phyloP scores from a whole-genome alignment of 2,888 invertebrate species.

The Cheilosia urbana region DNA sequence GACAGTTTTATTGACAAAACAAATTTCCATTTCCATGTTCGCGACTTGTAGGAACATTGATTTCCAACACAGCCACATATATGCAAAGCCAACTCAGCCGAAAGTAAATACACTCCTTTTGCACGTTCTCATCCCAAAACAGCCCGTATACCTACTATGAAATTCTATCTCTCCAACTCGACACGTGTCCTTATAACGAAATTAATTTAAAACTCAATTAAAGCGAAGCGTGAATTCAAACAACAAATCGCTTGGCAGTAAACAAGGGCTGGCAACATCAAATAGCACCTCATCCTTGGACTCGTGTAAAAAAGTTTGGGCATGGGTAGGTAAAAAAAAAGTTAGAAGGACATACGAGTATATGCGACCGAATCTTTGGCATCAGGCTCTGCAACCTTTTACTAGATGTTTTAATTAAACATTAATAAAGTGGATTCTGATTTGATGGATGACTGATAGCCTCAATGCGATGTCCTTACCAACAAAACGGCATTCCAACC shows the following conservation, averaged over 20 bases:
- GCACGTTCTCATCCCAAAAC: background rate
- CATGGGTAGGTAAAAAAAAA: background rate
- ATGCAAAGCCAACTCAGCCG: background rate
- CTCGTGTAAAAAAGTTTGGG: slow-evolving; percentile 1
- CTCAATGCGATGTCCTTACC: slow-evolving; percentile 44
- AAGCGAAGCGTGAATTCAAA: slow-evolving; percentile 61
- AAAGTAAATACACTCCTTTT: slow-evolving; percentile 14
- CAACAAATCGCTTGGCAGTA: slow-evolving; percentile 47
- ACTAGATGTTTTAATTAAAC: slow-evolving; percentile 67
- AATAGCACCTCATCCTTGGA: slow-evolving; percentile 44
- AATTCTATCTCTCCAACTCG: background rate
- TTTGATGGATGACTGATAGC: slow-evolving; percentile 57
- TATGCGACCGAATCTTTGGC: slow-evolving; percentile 17
- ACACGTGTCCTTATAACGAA: slow-evolving; percentile 69
- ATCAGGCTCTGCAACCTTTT: slow-evolving; percentile 37
- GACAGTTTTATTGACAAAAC: too few relatives aligned
- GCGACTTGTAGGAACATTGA: too few relatives aligned
- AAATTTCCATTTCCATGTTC: too few relatives aligned
- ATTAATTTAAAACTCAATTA: slow-evolving; percentile 72
- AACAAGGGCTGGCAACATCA: slow-evolving; percentile 45
- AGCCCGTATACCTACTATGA: background rate
- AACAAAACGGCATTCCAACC: slow-evolving; percentile 29
- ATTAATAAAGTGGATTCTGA: slow-evolving; percentile 68
- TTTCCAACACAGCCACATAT: background rate
- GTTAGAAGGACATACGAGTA: slow-evolving; percentile 19